Base-by-base conservation (phyloP, 2,113 vertebrate species). In the Paramormyrops kingsleyae region DNA sequence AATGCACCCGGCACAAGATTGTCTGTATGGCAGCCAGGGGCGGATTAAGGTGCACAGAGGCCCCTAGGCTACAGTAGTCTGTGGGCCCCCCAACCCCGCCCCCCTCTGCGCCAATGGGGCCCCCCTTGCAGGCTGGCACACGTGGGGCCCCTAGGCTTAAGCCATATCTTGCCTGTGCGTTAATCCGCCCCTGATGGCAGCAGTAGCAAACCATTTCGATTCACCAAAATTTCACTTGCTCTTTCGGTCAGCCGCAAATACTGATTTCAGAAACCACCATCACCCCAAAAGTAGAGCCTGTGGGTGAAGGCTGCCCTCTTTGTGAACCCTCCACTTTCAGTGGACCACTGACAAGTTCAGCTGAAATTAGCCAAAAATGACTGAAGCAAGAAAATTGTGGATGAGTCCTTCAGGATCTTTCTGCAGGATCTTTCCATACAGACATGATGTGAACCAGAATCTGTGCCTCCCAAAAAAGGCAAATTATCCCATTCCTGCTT, bases 361-460 rank as follows among this genome's bases (percentile, higher is more conserved):
- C 83, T 59, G 77, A 83, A 80, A 87, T 88, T 89, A 90, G 62
- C 50, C 90, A 56, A 87, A 85, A 90, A 42, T 4, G 24, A 89
- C 83, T 35, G 47, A 50, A 89, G 85, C 84, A 87, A 83, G 59
- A 90, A 46, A 91, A 89, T 90, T 31, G 24, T 70, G 91, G 91
- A 92, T 87, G 7, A 53, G 19, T 17, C 17, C n/a, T 53, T 27
- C 24, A 42, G 19, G 49, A 15, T 24, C 31, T 52, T 24, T 27
- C 12, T 31, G 3, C 39, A 87, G 87, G n/a, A 50, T 86, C n/a
- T 50, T 86, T 50, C 46, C 83, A 86, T 27, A 49, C 83, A n/a
- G 46, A 85, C 1, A 5, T 85, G 39, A n/a, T 15, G 35, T 47
- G 46, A 85, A 24, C 83, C 83, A 44, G 19, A 44, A 50, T 31